Percentiles rank a stretch among this genome's conserved stretches.
Evolutionary conservation across 2,113 vertebrate species (phyloP).

Genomic region (Columba livia): DNA sequence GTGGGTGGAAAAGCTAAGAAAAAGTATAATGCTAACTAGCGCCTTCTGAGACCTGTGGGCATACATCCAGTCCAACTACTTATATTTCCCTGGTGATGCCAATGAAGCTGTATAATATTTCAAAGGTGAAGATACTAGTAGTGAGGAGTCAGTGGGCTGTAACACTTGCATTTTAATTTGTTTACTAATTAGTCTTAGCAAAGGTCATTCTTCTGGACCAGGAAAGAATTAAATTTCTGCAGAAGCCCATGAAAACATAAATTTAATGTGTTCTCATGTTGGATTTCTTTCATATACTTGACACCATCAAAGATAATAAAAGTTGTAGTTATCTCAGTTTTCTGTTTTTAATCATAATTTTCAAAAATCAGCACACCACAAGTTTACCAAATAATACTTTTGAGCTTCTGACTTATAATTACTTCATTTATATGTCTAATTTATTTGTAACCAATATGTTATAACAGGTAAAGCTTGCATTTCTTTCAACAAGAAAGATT

Average conservation of each 20-base stretch:
- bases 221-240: neutral
- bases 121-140: neutral
- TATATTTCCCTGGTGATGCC: neutral
- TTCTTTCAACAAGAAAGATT: conserved; percentile 99
- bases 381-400: neutral
- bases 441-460: neutral
- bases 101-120: neutral
- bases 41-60: neutral
- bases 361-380: neutral
- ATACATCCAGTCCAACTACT: neutral
- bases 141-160: neutral
- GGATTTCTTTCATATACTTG: neutral
- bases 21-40: neutral
- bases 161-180: neutral
- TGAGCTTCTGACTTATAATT: neutral
- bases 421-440: neutral
- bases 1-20: neutral
- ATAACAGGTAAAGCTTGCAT: conserved; percentile 95
- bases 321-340: neutral
- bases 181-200: neutral
- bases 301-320: neutral
- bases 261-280: neutral
- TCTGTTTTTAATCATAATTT: neutral
- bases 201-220: neutral
- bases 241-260: neutral